Evolutionary conservation across 2,888 invertebrate genomes (phyloP).

Genomic region (Torymus texanus): DNA sequence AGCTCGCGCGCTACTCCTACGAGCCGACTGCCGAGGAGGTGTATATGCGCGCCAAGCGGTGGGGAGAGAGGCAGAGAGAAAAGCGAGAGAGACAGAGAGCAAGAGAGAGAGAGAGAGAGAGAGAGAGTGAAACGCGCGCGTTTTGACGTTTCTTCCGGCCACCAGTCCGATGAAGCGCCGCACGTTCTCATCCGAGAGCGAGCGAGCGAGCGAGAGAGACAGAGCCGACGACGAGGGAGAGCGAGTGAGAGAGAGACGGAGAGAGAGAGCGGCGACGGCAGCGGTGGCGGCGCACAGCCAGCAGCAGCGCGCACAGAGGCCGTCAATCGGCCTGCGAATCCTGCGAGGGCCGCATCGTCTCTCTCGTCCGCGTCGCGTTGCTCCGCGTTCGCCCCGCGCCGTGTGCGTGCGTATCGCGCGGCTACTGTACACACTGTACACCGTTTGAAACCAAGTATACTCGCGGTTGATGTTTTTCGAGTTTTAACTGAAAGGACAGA

Average conservation of each 20-base stretch:
- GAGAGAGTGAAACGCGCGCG: slow-evolving; percentile 58
- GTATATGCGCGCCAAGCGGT: background rate
- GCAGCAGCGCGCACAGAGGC: slow-evolving; percentile 29
- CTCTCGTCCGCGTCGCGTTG: slow-evolving; percentile 56
- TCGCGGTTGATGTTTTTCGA: no score
- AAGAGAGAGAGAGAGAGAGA: no score
- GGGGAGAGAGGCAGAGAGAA: slow-evolving; percentile 1
- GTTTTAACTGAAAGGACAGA: no score
- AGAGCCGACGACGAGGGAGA: no score
- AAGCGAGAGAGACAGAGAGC: no score
- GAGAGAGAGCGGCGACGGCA: no score
- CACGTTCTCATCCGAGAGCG: slow-evolving; percentile 55
- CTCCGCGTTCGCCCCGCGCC: slow-evolving; percentile 38
- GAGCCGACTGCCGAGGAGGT: background rate
- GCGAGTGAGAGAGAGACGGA: no score
- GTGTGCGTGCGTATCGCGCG: background rate
- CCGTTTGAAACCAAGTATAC: no score
- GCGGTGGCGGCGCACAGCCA: no score
- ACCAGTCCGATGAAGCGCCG: slow-evolving; percentile 59
- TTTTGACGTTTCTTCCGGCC: slow-evolving; percentile 62
- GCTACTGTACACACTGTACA: no score
- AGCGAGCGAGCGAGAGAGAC: slow-evolving; percentile 29
- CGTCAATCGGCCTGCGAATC: slow-evolving; percentile 58
- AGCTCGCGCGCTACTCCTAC: background rate
- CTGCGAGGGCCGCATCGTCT: slow-evolving; percentile 49